Base-by-base conservation (phyloP, 1,140 invertebrate species). In the Stegodyphus mimosarum region DNA sequence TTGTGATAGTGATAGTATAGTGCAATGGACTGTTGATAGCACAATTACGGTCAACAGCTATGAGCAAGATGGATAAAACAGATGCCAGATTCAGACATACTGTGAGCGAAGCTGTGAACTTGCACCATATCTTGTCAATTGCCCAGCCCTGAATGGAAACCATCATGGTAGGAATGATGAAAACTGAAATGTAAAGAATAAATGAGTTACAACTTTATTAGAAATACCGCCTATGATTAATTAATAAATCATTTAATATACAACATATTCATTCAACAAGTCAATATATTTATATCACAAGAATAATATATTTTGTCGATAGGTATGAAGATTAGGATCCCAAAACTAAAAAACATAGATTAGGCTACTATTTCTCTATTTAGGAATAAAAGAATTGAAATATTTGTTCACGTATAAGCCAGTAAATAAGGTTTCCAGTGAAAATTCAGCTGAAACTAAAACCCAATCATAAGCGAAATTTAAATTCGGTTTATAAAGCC, bases 21-120 rank as follows among this genome's bases (percentile, higher is more conserved):
- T 87, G 86, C 6, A 87, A 49, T 5, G 86, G 86, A 18, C 75
- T 87, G 70, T 87, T 83, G 49, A 87, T 79, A 6, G 86, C 86
- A 33, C 74, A 83, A 50, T 87, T 83, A 5, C 86, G 64, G 18
- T 87, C 86, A 7, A 87, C 15, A 7, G 86, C 86, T 7, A 87
- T 83, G 11, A 87, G 60, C 53, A 87, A 18, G 7, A 87, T 64
- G 6, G 79, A 83, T 11, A 78, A 48, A 10, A 83, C 73, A 0
- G 75, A 78, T 1, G 55, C 86, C 13, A 86, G 10, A 49, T 80
- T 83, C 4, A 86, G 71, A 49, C 51, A 80, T 6, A 86, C 17
- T 13, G 75, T 71, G 1, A 77, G 13, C 5, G 17, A 66, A 5
- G 15, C 48, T 5, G 11, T 64, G 11, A 74, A 51, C 48, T 64